These are phyloP conservation scores for Achlya flavicornis DNA, from an alignment of 2,888 invertebrate genomes.

Conservation along the genomic window DNA sequence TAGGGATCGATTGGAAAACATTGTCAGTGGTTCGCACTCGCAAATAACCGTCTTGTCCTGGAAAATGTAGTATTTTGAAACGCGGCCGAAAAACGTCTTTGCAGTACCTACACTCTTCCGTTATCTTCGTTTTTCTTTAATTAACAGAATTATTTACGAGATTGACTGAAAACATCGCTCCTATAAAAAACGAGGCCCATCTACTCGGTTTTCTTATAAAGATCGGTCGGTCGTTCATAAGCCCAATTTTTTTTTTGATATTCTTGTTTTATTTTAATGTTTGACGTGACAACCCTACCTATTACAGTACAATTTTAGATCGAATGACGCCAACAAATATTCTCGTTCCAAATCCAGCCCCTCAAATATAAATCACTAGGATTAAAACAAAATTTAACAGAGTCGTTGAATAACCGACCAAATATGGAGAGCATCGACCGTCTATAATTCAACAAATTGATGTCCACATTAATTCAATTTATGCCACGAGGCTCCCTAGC, in stretches of 20 bases:
- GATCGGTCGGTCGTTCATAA: no score
- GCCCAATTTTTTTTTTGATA: neutral
- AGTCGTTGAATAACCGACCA: constrained; percentile 21
- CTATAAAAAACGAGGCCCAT: neutral
- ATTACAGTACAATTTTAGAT: constrained; percentile 4
- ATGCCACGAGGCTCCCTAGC: constrained; percentile 46
- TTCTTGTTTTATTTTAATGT: neutral
- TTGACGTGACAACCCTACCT: neutral
- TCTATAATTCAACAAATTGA: constrained; percentile 55
- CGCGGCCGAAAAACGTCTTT: neutral
- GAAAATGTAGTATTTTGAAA: no score
- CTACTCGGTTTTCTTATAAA: neutral
- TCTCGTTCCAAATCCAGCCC: constrained; percentile 1
- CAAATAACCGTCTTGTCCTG: neutral
- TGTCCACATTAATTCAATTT: constrained; percentile 71
- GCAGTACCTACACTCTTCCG: neutral
- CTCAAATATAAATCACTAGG: constrained; percentile 24
- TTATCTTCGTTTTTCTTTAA: neutral
- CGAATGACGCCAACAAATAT: neutral
- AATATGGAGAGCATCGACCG: constrained; percentile 50
- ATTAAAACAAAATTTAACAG: constrained; percentile 31
- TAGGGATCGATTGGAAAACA: neutral
- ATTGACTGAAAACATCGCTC: neutral
- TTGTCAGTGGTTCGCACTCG: neutral
- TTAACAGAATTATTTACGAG: neutral